A percentile compares a stretch with the other conserved stretches of the same genome.
These are phyloP conservation scores for Dicranocentrus wangi DNA, from an alignment of 2,888 invertebrate species.

Conservation along the genomic window DNA sequence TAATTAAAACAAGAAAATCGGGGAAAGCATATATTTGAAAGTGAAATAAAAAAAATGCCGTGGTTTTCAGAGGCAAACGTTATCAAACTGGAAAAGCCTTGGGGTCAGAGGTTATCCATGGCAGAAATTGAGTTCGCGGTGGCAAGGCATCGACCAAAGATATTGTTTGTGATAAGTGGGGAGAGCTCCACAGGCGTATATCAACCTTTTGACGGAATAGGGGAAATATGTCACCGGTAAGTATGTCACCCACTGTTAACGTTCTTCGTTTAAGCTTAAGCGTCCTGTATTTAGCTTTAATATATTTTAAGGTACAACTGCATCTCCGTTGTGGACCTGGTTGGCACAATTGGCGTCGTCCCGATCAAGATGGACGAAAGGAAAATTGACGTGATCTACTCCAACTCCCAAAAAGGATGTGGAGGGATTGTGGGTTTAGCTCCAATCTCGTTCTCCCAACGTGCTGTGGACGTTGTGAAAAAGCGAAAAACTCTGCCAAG, in stretches of 20 bases:
- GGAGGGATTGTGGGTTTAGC: background rate
- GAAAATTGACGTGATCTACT: background rate
- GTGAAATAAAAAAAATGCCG: background rate
- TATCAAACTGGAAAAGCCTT: background rate
- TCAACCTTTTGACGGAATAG: background rate
- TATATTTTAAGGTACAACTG: too few relatives aligned
- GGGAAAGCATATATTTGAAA: too few relatives aligned
- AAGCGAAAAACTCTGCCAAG: background rate
- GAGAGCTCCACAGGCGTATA: too few relatives aligned
- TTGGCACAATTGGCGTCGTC: background rate
- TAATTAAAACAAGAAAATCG: too few relatives aligned
- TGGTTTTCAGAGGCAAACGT: too few relatives aligned
- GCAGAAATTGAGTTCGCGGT: background rate
- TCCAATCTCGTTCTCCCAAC: constrained; percentile 83
- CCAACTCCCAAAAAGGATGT: background rate
- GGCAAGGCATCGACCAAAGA: background rate
- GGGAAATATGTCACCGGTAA: background rate
- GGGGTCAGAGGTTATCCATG: background rate
- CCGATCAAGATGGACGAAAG: background rate
- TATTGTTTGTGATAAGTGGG: background rate
- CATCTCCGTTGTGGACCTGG: background rate
- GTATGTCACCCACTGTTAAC: too few relatives aligned
- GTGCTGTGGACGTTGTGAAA: constrained; percentile 78
- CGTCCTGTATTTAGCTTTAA: too few relatives aligned
- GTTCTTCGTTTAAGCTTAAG: too few relatives aligned